These are phyloP conservation scores for Tuta absoluta DNA, from an alignment of 2,888 invertebrate species.

Conservation along the genomic window DNA sequence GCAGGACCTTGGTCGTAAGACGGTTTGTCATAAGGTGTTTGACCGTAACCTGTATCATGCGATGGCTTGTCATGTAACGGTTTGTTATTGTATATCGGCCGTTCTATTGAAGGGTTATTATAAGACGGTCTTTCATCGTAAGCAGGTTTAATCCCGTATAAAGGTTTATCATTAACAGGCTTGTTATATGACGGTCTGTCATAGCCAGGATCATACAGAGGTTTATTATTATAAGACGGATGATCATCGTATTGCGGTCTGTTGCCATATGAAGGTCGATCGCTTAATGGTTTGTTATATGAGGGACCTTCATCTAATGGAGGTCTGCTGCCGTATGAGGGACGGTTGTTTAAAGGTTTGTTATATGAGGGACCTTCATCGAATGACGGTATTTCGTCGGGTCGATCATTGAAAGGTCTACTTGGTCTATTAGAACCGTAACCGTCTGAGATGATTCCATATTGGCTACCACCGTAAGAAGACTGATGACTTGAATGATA, in stretches of 20 bases:
- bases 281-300: not conserved
- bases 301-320: not conserved
- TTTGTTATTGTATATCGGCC: conserved; percentile 26
- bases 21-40: conserved; percentile 26
- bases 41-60: conserved; percentile 31
- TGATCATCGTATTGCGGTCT: no score
- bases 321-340: not conserved
- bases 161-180: conserved; percentile 21
- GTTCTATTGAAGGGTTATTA: conserved; percentile 31
- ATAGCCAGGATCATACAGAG: conserved; percentile 26
- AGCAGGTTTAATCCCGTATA: conserved; percentile 21
- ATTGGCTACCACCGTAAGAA: conserved; percentile 35
- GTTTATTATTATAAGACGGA: conserved; percentile 26
- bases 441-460: conserved; percentile 35
- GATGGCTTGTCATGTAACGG: conserved; percentile 21
- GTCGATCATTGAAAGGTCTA: not conserved
- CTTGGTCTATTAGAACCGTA: conserved; percentile 24
- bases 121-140: conserved; percentile 17
- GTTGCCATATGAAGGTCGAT: not conserved
- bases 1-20: conserved; percentile 12
- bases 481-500: conserved; percentile 29
- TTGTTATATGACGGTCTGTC: conserved; percentile 29
- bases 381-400: not conserved
- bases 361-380: conserved; percentile 1
- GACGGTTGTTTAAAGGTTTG: not conserved